These are phyloP conservation scores for Catostomus latipinnis DNA, from an alignment of 2,797 vertebrate genomes.

Conservation along the genomic window DNA sequence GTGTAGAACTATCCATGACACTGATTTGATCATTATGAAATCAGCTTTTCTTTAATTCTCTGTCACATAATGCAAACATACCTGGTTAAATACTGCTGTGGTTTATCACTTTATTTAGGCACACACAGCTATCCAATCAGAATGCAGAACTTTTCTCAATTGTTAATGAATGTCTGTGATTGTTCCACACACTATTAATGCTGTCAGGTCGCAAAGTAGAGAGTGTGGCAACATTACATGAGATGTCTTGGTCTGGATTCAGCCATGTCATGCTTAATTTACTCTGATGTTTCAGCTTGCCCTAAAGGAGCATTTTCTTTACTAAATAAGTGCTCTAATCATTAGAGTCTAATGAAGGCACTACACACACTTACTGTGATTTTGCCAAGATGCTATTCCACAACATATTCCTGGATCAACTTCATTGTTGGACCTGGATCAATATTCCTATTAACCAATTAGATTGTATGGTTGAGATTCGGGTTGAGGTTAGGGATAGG, in stretches of 20 bases:
- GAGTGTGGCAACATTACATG: no score
- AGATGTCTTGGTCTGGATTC: not conserved
- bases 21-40: no score
- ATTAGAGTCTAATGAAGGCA: constrained; percentile 9
- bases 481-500: not conserved
- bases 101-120: no score
- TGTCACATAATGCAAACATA: no score
- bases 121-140: no score
- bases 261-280: constrained; percentile 36
- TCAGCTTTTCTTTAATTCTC: no score
- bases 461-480: not conserved
- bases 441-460: not conserved
- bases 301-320: constrained; percentile 30
- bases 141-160: no score
- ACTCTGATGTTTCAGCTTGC: constrained; percentile 21
- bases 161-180: no score
- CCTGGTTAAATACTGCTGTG: no score
- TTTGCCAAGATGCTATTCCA: not conserved
- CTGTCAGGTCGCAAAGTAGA: no score
- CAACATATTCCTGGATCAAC: not conserved
- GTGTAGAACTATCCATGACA: no score
- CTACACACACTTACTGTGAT: not conserved
- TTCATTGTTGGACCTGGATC: not conserved
- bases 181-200: no score
- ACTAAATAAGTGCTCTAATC: not conserved